Conservation (phyloP, 2,113 vertebrate species). For the Notothenia rossii region DNA sequence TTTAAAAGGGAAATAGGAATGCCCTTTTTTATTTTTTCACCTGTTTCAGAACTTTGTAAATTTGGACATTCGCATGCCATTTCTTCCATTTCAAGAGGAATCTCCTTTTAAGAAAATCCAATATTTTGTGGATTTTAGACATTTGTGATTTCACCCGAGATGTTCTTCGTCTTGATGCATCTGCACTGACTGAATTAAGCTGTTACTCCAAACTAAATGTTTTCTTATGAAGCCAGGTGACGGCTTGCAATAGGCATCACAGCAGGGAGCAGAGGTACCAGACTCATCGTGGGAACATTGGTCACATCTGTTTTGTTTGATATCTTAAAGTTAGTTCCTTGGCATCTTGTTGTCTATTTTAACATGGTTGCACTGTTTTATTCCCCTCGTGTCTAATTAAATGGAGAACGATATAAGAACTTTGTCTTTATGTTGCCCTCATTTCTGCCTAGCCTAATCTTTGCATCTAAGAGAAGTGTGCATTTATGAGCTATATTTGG, state of each 20-base stretch:
- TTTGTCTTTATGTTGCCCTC: not conserved
- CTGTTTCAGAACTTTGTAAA: conserved; percentile 21
- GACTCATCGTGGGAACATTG: conserved; percentile 7
- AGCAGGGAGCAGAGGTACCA: not conserved
- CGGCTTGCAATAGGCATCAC: conserved; percentile 16
- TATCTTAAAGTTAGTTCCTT: conserved; percentile 1
- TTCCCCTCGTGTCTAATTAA: conserved; percentile 63
- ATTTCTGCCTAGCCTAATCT: not conserved
- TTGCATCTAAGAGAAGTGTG: too few species aligned
- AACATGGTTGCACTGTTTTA: conserved; percentile 60
- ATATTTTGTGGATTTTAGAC: conserved; percentile 14
- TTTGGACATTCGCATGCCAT: not conserved
- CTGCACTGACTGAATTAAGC: conserved; percentile 52
- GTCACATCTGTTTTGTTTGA: conserved; percentile 22
- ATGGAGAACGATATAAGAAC: conserved; percentile 21
- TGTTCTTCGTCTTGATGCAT: conserved; percentile 22
- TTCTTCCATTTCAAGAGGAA: conserved; percentile 10
- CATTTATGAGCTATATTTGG: not conserved
- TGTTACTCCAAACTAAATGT: conserved; percentile 13
- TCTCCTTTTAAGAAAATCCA: conserved; percentile 21
- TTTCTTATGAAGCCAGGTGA: conserved; percentile 23
- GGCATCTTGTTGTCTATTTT: conserved; percentile 37
- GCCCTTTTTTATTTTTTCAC: not conserved
- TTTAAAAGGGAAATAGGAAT: conserved; percentile 34
- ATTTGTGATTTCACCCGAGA: conserved; percentile 15